Conservation (phyloP, 2,113 vertebrate genomes). For the Parotia lawesii region DNA sequence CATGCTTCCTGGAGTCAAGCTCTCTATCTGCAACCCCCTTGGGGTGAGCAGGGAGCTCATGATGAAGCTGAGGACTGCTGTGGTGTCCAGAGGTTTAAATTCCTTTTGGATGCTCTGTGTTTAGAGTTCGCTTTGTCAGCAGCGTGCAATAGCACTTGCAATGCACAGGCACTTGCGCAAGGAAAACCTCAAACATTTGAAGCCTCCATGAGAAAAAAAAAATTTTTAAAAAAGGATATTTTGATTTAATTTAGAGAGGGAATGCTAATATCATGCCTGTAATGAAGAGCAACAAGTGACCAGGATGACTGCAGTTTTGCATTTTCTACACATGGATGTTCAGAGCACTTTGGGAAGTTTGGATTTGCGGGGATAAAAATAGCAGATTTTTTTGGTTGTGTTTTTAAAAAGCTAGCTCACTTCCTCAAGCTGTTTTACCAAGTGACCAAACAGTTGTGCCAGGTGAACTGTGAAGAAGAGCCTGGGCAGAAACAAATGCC, state of each 20-base stretch:
- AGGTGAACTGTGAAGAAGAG: constrained; percentile 29
- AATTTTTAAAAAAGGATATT: background rate
- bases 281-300: rapidly evolving
- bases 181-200: background rate
- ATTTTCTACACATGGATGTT: background rate
- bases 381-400: background rate
- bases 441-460: constrained; percentile 15
- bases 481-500: constrained; percentile 28
- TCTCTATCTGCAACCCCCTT: background rate
- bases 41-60: background rate
- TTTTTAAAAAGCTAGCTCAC: background rate
- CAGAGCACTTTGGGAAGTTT: background rate
- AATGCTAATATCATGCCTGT: background rate
- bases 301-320: background rate
- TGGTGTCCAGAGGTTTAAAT: background rate
- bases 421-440: background rate
- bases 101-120: background rate
- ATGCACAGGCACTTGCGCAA: rapidly evolving
- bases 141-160: background rate
- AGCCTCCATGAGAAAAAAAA: background rate
- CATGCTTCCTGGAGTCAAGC: rapidly evolving
- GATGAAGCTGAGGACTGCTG: background rate
- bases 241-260: background rate
- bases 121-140: background rate
- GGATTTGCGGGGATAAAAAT: background rate